Conservation (phyloP, 2,888 invertebrate genomes). For the Exocentrus adspersus region DNA sequence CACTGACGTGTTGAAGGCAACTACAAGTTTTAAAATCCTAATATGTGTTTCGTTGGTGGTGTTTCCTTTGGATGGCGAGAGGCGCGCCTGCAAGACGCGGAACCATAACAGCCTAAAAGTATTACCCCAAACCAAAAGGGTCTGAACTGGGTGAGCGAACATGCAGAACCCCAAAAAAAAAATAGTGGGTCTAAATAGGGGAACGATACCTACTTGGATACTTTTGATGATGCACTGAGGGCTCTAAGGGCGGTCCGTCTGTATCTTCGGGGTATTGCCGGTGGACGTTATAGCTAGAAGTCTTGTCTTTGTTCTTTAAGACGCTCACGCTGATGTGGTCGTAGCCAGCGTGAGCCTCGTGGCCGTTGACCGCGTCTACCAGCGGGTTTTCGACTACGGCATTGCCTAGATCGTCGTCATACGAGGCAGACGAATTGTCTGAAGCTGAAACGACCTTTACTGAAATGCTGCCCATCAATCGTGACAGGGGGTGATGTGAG, state of each 20-base stretch:
- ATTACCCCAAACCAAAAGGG: background rate
- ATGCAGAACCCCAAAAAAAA: conserved; percentile 26
- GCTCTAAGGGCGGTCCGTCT: conserved; percentile 38
- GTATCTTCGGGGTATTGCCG: conserved; percentile 59
- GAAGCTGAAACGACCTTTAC: conserved; percentile 71
- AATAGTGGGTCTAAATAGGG: conserved; percentile 5
- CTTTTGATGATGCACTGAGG: conserved; percentile 57
- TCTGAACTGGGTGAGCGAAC: conserved; percentile 4
- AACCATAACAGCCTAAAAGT: too few relatives aligned
- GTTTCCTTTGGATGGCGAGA: too few relatives aligned
- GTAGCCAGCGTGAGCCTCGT: conserved; percentile 65
- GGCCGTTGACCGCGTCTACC: conserved; percentile 67
- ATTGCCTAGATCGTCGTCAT: conserved; percentile 66
- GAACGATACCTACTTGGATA: conserved; percentile 60
- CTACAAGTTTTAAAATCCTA: too few relatives aligned
- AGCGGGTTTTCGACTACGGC: conserved; percentile 67
- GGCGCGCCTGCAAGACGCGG: too few relatives aligned
- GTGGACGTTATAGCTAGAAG: conserved; percentile 49
- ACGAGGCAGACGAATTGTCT: conserved; percentile 67
- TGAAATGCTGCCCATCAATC: conserved; percentile 63
- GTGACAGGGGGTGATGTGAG: too few relatives aligned
- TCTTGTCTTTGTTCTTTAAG: conserved; percentile 60
- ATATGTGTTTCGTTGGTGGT: too few relatives aligned
- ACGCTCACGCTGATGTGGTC: conserved; percentile 62
- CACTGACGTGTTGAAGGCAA: too few relatives aligned